Evolutionary conservation across 2,113 vertebrate genomes (phyloP), one percentile per base, ranked within the genome.

Genomic region (Terrapene triunguis): DNA sequence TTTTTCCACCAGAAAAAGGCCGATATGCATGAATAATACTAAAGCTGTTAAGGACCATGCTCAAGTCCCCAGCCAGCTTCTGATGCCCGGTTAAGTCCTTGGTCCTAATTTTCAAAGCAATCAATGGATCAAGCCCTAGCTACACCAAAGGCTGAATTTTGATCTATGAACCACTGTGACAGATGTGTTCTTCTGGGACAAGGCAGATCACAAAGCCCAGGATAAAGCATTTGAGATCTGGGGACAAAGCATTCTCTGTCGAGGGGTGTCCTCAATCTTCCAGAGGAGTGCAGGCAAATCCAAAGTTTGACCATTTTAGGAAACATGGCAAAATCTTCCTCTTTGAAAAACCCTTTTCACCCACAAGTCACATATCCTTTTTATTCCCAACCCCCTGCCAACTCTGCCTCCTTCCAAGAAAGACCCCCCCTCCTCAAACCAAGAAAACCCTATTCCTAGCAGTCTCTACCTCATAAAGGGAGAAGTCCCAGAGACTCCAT

Each of bases 401-500:
- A 59, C 10, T 80, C 62, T 69, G 19, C 24, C 14, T 35, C 95
- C 72, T 29, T 44, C 69, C 91, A 92, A 0, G 51, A 79, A 22
- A 86, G 79, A 85, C n/a, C 47, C 55, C 55, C 55, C 4, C 55
- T 57, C 24, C 25, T 57, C 51, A 65, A 42, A 0, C 8, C 44
- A 83, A 44, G 14, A 91, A 32, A 94, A 24, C n/a, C n/a, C 55
- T 85, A 83, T 29, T 8, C 78, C 48, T 62, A 44, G 55, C 1
- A 2, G 6, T 0, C 82, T 5, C 50, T 47, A 57, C 17, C 53
- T 48, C 12, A 1, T 1, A 1, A 32, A 83, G 57, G 65, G 88
- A 87, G 8, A 42, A 82, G 76, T 12, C 47, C 1, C 29, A 13
- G 16, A 1, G 0, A 78, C 25, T 80, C 87, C 0, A 0, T 6